Evolutionary conservation across 2,113 vertebrate species (phyloP).

Genomic region (Budorcas taxicolor): DNA sequence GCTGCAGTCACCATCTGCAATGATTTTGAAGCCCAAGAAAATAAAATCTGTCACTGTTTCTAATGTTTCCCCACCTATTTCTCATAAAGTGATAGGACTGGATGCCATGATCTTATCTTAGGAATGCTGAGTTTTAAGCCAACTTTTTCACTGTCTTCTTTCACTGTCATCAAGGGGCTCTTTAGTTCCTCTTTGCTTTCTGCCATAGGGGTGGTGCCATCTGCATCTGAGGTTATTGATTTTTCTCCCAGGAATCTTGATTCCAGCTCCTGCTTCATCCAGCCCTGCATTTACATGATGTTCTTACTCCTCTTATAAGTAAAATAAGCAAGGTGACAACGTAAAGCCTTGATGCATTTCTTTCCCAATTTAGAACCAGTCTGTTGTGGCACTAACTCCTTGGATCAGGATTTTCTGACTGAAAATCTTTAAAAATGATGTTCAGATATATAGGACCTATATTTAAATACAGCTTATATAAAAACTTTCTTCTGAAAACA

Average conservation of each 20-base stretch:
- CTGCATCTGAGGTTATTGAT: background rate
- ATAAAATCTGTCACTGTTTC: background rate
- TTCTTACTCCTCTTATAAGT: background rate
- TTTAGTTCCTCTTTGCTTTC: background rate
- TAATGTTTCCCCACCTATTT: background rate
- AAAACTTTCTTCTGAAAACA: background rate
- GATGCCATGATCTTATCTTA: background rate
- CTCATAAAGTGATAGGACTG: background rate
- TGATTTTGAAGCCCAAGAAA: background rate
- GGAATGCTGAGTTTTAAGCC: background rate
- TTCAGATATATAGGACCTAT: background rate
- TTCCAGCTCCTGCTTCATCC: background rate
- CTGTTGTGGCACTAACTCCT: background rate
- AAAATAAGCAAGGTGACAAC: background rate
- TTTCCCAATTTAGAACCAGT: background rate
- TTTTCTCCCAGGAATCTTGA: background rate
- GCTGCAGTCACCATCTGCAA: background rate
- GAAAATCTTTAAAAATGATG: background rate
- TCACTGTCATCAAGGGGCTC: background rate
- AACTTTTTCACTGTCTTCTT: background rate
- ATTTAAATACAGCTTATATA: background rate
- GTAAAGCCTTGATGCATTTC: background rate
- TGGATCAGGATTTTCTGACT: background rate
- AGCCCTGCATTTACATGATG: background rate
- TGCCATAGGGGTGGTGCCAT: background rate